Evolutionary conservation across 2,113 vertebrate genomes (phyloP).

Genomic region (Arothron firmamentum): DNA sequence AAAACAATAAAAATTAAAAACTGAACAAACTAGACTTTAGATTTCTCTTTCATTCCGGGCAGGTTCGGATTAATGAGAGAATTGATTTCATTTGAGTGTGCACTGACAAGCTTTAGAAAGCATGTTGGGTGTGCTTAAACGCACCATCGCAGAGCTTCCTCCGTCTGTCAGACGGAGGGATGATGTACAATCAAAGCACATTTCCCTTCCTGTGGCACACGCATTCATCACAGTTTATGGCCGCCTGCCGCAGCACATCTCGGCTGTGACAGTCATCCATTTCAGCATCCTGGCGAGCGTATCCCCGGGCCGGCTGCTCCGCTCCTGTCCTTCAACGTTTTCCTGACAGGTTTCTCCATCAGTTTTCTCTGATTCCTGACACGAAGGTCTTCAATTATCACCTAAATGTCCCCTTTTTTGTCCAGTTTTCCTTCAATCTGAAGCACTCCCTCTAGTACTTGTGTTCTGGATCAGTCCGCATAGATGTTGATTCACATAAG

Average conservation of each 20-base stretch:
- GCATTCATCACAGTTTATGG: slow-evolving; percentile 71
- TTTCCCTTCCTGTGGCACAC: slow-evolving; percentile 58
- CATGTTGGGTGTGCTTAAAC: slow-evolving; percentile 39
- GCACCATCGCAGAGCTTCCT: slow-evolving; percentile 41
- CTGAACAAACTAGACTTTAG: neutral
- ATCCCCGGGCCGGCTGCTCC: slow-evolving; percentile 35
- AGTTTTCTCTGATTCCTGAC: slow-evolving; percentile 23
- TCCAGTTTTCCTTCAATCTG: too few relatives aligned
- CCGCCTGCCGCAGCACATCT: slow-evolving; percentile 45
- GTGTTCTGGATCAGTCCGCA: too few relatives aligned
- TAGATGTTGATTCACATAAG: too few relatives aligned
- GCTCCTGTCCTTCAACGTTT: neutral
- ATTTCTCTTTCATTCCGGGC: too few relatives aligned
- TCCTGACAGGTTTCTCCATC: slow-evolving; percentile 22
- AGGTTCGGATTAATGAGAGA: neutral
- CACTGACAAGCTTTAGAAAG: slow-evolving; percentile 32
- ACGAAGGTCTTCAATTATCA: slow-evolving; percentile 6
- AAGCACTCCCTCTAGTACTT: too few relatives aligned
- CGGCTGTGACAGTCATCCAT: slow-evolving; percentile 62
- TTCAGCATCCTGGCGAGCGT: slow-evolving; percentile 51
- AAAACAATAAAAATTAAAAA: too few relatives aligned
- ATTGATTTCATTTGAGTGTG: slow-evolving; percentile 13
- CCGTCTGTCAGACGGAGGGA: slow-evolving; percentile 63
- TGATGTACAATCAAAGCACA: slow-evolving; percentile 66
- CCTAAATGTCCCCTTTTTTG: too few relatives aligned